These are phyloP conservation scores for Phycodurus eques DNA, from an alignment of 2,113 vertebrate species.

Conservation along the genomic window DNA sequence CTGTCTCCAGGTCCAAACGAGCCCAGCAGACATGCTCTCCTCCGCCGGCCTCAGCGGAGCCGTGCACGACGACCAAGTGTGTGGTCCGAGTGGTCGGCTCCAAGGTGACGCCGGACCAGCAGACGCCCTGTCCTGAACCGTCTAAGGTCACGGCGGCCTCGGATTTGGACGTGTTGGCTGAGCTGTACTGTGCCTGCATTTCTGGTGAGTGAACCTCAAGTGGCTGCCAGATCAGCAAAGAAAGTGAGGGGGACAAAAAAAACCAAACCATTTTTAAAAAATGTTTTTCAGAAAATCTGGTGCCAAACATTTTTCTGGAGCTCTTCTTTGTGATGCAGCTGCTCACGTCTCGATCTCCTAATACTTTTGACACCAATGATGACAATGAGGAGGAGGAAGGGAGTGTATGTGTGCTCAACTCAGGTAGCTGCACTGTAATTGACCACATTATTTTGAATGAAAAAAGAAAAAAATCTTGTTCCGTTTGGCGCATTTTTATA, in stretches of 20 bases:
- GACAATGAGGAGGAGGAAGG: constrained; percentile 41
- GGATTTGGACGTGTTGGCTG: constrained; percentile 83
- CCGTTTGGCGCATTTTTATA: constrained; percentile 39
- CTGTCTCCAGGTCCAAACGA: constrained; percentile 79
- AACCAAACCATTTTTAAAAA: neutral
- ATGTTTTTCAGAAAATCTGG: constrained; percentile 83
- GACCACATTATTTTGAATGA: neutral
- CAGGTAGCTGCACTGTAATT: constrained; percentile 40
- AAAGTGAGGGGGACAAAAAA: neutral
- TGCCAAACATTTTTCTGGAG: constrained; percentile 95
- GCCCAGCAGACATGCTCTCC: constrained; percentile 76
- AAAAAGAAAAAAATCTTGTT: neutral
- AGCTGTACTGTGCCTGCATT: constrained; percentile 89
- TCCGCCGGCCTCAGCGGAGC: constrained; percentile 42
- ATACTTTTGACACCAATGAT: constrained; percentile 9
- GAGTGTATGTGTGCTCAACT: constrained; percentile 32
- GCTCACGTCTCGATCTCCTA: constrained; percentile 80
- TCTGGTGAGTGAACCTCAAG: constrained; percentile 75
- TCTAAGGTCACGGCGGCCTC: constrained; percentile 79
- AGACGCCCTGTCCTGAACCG: constrained; percentile 74
- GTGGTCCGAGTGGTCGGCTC: constrained; percentile 50
- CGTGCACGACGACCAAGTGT: constrained; percentile 73
- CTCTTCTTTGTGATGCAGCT: constrained; percentile 95
- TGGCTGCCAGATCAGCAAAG: constrained; percentile 3
- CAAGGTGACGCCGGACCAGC: constrained; percentile 74